Base-by-base conservation (phyloP, 2,888 invertebrate species). In the Pachliopta kotzebuea region DNA sequence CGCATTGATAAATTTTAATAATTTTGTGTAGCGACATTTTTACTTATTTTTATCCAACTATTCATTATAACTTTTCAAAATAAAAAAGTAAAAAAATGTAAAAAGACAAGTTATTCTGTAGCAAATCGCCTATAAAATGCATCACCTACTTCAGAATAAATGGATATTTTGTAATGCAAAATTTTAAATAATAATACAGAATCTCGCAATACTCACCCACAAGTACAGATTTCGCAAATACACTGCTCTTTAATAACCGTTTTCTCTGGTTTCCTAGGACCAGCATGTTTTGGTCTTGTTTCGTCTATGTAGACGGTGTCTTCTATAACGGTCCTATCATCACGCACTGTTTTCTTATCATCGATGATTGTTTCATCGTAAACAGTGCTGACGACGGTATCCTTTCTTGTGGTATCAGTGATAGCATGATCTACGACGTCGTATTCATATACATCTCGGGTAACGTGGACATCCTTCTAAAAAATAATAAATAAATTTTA, bases 211-310 rank as follows among this genome's bases (percentile, higher is more conserved):
- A 94, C 96, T 95, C 87, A 97, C 97, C 97, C 97, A 90, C 97
- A 97, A 78, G 96, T 97, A 84, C 97, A 97, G 69, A 97, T 95
- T 90, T 97, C 96, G 82, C 97, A 97, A 77, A 97, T 96, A 84
- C 97, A 97, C 84, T 96, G 95, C 79, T 97, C 97, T 80, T 95
- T 95, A 71, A 90, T 84, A 56, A 82, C 76, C 62, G 71, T 72
- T 70, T 86, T 86, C 71, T 89, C 86, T 63, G 89, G 87, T 80
- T 85, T 88, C 78, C 81, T 90, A 69, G 90, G 90, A 70, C 90
- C 90, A 69, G 82, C 86, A 56, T 77, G 80, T 71, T 78, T 83
- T 42, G 86, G 87, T 75, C 80, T 83, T 72, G 81, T 84, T 82
- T 91, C 84, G 70, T 92, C 85, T 58, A 81, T 75, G 73, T 87